Percentiles rank a stretch among this genome's conserved stretches.
phyloP scores from a whole-genome alignment of 2,113 vertebrate genomes.

The Nettapus auritus region DNA sequence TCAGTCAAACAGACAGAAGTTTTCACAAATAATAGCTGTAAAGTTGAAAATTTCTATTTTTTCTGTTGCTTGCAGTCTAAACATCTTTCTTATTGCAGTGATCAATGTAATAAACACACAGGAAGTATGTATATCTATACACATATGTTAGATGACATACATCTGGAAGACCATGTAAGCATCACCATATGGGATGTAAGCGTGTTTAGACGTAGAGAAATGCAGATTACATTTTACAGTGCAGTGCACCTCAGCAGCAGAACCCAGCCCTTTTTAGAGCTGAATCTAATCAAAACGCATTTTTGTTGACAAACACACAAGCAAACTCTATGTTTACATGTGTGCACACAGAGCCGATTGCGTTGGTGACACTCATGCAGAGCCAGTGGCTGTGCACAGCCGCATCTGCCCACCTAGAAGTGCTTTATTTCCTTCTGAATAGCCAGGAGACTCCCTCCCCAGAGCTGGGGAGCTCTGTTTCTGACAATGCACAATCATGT shows the following conservation, averaged over 20 bases:
- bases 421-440: constrained; percentile 8
- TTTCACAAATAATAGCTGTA: neutral
- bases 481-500: constrained; percentile 58
- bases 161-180: neutral
- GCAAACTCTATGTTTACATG: neutral
- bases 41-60: neutral
- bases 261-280: neutral
- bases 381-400: neutral
- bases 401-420: neutral
- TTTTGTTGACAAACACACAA: neutral
- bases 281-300: fast-evolving
- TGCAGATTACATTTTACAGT: neutral
- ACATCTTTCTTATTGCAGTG: neutral
- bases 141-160: neutral
- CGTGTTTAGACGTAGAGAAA: neutral
- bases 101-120: neutral
- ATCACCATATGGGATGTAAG: neutral
- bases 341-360: fast-evolving
- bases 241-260: neutral
- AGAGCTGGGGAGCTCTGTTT: neutral
- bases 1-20: neutral
- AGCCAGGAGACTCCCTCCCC: neutral
- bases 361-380: neutral
- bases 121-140: neutral
- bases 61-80: neutral